Conservation (phyloP, 2,797 vertebrate species). For the Parauchenoglanis punctatus region DNA sequence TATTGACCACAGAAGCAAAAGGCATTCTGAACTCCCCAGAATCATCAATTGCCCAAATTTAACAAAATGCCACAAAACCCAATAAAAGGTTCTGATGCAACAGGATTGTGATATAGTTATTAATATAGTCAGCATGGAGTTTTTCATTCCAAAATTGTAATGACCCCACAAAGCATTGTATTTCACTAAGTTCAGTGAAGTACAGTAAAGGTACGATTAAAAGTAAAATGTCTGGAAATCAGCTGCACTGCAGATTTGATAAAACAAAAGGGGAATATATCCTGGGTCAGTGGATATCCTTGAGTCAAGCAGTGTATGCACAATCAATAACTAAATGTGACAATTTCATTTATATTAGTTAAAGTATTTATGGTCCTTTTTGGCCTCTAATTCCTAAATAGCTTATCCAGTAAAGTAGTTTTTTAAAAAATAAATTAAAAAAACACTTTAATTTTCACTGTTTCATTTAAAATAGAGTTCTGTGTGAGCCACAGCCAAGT, state of each 20-base stretch:
- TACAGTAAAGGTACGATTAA: background rate
- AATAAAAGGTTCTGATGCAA: background rate
- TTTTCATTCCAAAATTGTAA: background rate
- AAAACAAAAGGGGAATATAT: background rate
- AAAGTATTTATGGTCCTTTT: background rate
- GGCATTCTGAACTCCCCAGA: background rate
- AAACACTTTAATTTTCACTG: background rate
- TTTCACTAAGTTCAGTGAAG: background rate
- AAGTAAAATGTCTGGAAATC: background rate
- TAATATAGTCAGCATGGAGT: background rate
- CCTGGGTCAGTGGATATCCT: background rate
- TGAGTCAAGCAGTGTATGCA: background rate
- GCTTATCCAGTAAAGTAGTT: background rate
- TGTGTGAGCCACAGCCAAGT: constrained; percentile 2
- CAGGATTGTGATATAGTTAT: background rate
- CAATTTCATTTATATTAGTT: background rate
- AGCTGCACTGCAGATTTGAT: too few species aligned
- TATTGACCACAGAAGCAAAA: background rate
- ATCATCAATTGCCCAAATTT: background rate
- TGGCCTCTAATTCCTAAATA: background rate
- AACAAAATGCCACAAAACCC: background rate
- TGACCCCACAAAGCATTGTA: background rate
- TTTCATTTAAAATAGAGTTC: background rate
- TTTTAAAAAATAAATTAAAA: too few species aligned
- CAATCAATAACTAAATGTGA: background rate